Base-by-base conservation (phyloP, 2,797 vertebrate species). In the Bucorvus abyssinicus region DNA sequence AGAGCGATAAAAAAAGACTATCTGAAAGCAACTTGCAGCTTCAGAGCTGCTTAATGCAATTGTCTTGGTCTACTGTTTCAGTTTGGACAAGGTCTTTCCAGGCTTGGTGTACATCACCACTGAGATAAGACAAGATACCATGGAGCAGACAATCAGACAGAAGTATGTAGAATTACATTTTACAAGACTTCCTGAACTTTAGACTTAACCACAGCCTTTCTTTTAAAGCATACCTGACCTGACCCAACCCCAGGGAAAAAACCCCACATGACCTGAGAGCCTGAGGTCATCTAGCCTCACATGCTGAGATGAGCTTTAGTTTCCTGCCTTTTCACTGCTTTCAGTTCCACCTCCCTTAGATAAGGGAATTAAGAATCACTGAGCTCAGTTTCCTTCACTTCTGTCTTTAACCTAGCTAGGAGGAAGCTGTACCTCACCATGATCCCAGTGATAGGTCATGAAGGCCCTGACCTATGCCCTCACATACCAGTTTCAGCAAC, bases 141-240 rank as follows among this genome's bases (percentile, higher is more conserved):
- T 44, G 24, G 57, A 40, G 27, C 60, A 85, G n/a, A 45, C 22
- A 84, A 29, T 64, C 52, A 85, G 45, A 45, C n/a, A 30, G 30
- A 61, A 83, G 32, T 81, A 69, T 21, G 40, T 36, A 50, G 53
- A 67, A 27, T 52, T 86, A n/a, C 3, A 7, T 69, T 88, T 91
- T 59, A 65, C 40, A 8, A 20, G 53, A 77, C 59, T 38, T 60
- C 49, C 82, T 88, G 40, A 89, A 85, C 67, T 87, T 55, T 1
- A 67, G 44, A 38, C 14, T 84, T 85, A 89, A 94, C 71, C 61
- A 86, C 32, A 89, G 65, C 71, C 40, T 61, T 64, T 85, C 69
- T 83, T 82, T 71, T n/a, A n/a, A 85, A 82, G 49, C 83, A 76
- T 82, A 93, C 64, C 60, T 92, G 65, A 89, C 42, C 42, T 78